A percentile compares a stretch with the other conserved stretches of the same genome.
Conservation (phyloP, 2,113 vertebrate genomes). For the Xerus inauris region DNA sequence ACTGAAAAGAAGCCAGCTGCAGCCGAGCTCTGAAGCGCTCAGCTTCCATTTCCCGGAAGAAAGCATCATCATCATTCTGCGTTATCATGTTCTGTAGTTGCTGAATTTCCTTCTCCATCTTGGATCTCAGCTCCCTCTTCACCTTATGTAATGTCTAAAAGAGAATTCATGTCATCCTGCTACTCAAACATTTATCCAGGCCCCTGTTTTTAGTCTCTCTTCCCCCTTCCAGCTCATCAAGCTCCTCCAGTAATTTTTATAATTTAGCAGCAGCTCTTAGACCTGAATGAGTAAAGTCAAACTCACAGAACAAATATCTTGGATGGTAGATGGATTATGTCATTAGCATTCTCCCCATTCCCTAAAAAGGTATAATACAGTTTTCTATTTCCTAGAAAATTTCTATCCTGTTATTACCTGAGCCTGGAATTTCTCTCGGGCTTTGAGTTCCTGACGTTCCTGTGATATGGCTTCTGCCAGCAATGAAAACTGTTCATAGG, state of each 20-base stretch:
- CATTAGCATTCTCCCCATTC: slow-evolving; percentile 5
- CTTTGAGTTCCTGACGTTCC: slow-evolving; percentile 91
- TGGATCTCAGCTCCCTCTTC: slow-evolving; percentile 92
- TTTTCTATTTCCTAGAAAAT: slow-evolving; percentile 24
- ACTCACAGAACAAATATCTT: background rate
- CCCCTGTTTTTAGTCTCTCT: background rate
- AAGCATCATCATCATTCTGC: slow-evolving; percentile 91
- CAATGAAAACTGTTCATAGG: slow-evolving; percentile 92
- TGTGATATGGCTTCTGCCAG: slow-evolving; percentile 93
- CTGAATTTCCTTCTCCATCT: slow-evolving; percentile 95
- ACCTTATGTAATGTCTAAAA: slow-evolving; percentile 92
- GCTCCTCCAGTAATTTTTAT: background rate
- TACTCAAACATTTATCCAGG: background rate
- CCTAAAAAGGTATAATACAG: background rate
- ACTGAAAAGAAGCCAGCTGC: slow-evolving; percentile 94
- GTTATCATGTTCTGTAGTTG: slow-evolving; percentile 93
- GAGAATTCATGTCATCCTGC: slow-evolving; percentile 42
- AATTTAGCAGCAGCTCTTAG: slow-evolving; percentile 15
- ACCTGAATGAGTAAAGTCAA: slow-evolving; percentile 8
- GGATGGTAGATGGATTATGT: background rate
- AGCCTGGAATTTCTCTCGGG: slow-evolving; percentile 92
- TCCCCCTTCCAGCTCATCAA: background rate
- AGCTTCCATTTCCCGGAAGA: slow-evolving; percentile 93
- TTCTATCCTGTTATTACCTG: slow-evolving; percentile 88
- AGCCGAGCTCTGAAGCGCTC: slow-evolving; percentile 90